These are phyloP conservation scores for Drosophila multiciliata DNA, from an alignment of 2,888 invertebrate genomes.

Conservation along the genomic window DNA sequence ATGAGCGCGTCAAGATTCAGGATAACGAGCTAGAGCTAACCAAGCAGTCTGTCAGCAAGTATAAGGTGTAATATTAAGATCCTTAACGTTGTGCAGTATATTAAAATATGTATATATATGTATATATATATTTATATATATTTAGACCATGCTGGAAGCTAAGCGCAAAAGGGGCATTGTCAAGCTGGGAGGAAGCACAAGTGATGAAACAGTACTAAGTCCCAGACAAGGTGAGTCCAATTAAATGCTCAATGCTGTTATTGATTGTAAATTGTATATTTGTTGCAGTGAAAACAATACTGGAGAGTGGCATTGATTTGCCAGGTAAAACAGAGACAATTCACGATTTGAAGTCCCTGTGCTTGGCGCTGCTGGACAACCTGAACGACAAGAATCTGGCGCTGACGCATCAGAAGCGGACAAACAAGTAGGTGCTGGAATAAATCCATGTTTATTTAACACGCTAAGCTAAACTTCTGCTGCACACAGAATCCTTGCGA, in stretches of 20 bases:
- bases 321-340: slow-evolving; percentile 89
- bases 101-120: not conserved
- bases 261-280: not conserved
- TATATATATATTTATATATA: not conserved
- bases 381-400: slow-evolving; percentile 94
- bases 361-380: slow-evolving; percentile 92
- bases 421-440: slow-evolving; percentile 89
- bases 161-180: slow-evolving; percentile 90
- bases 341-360: slow-evolving; percentile 91
- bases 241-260: not conserved
- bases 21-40: slow-evolving; percentile 92
- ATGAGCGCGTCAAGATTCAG: slow-evolving; percentile 91
- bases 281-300: slow-evolving; percentile 89
- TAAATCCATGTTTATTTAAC: not conserved
- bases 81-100: no score
- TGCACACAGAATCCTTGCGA: slow-evolving; percentile 89
- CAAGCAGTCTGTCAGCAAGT: slow-evolving; percentile 90
- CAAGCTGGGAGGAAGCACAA: slow-evolving; percentile 88
- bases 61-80: slow-evolving; percentile 87
- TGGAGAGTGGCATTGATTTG: slow-evolving; percentile 88
- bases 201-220: slow-evolving; percentile 90
- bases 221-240: slow-evolving; percentile 91
- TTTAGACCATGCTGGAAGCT: slow-evolving; percentile 89
- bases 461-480: not conserved
- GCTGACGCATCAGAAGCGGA: slow-evolving; percentile 93